Percentiles rank a stretch among this genome's conserved stretches.
phyloP scores from a whole-genome alignment of 2,113 vertebrate genomes.

The Notothenia rossii region DNA sequence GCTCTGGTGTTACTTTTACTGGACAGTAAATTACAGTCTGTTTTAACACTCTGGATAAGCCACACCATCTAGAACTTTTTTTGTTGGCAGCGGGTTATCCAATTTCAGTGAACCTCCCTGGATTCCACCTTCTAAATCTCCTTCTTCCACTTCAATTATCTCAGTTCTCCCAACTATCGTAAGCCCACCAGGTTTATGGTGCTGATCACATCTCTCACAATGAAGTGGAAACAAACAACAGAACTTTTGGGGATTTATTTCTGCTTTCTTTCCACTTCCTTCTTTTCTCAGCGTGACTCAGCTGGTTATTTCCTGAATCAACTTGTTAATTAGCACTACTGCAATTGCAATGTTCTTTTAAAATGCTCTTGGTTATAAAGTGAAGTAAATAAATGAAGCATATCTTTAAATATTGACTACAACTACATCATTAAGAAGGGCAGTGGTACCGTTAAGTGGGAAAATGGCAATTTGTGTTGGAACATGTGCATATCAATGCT shows the following conservation, averaged over 20 bases:
- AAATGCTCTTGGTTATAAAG: slow-evolving; percentile 18
- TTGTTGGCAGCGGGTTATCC: slow-evolving; percentile 20
- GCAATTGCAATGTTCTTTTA: slow-evolving; percentile 23
- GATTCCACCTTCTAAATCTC: slow-evolving; percentile 27
- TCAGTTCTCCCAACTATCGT: slow-evolving; percentile 16
- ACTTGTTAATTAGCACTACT: slow-evolving; percentile 37
- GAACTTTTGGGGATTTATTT: neutral
- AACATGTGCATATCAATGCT: slow-evolving; percentile 35
- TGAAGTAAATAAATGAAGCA: slow-evolving; percentile 17
- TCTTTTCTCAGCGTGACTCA: slow-evolving; percentile 13
- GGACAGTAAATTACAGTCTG: neutral
- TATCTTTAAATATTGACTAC: slow-evolving; percentile 61
- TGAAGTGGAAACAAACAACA: slow-evolving; percentile 15
- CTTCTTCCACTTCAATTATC: slow-evolving; percentile 28
- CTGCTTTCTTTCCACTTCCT: neutral
- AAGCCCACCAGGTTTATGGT: slow-evolving; percentile 49
- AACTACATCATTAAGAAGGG: slow-evolving; percentile 13
- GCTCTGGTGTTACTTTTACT: neutral
- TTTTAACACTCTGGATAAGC: neutral
- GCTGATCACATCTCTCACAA: slow-evolving; percentile 36
- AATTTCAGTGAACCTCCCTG: slow-evolving; percentile 25
- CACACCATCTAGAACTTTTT: neutral
- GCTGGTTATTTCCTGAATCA: slow-evolving; percentile 31
- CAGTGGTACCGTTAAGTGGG: slow-evolving; percentile 6
- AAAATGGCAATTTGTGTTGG: neutral